Conservation (phyloP, 2,113 vertebrate species). For the Carassius carassius region DNA sequence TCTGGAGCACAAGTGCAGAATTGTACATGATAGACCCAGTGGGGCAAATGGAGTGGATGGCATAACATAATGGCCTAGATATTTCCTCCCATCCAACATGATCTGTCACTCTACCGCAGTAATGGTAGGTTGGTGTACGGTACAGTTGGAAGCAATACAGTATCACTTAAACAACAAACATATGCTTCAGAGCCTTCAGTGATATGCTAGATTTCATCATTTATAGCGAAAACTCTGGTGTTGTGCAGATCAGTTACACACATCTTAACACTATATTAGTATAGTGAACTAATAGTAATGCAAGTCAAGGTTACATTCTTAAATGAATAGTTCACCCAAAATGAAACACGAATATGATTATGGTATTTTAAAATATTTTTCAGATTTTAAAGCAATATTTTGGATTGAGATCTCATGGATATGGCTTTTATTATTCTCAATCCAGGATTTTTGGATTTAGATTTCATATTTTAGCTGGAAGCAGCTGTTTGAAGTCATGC, state of each 20-base stretch:
- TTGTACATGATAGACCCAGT: slow-evolving; percentile 14
- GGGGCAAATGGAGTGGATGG: slow-evolving; percentile 14
- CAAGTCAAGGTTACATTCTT: neutral
- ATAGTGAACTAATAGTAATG: neutral
- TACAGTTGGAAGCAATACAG: slow-evolving; percentile 17
- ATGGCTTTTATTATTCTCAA: too few species aligned
- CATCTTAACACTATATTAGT: neutral
- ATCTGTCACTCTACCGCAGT: neutral
- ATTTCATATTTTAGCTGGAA: too few species aligned
- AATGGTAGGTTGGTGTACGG: neutral
- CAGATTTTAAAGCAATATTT: too few species aligned
- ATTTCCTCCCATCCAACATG: slow-evolving; percentile 32
- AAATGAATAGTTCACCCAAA: neutral
- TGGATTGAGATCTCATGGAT: too few species aligned
- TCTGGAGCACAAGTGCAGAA: neutral
- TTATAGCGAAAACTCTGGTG: neutral
- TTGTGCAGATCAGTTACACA: neutral
- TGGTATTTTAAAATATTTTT: too few species aligned
- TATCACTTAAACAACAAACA: slow-evolving; percentile 28
- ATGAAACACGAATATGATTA: too few species aligned
- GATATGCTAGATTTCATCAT: neutral
- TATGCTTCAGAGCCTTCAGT: slow-evolving; percentile 3
- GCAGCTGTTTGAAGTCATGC: too few species aligned
- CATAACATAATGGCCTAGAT: slow-evolving; percentile 17
- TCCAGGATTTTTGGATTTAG: too few species aligned